phyloP scores from a whole-genome alignment of 92 coral and sea anemone genomes.

The Virgularia gustaviana region DNA sequence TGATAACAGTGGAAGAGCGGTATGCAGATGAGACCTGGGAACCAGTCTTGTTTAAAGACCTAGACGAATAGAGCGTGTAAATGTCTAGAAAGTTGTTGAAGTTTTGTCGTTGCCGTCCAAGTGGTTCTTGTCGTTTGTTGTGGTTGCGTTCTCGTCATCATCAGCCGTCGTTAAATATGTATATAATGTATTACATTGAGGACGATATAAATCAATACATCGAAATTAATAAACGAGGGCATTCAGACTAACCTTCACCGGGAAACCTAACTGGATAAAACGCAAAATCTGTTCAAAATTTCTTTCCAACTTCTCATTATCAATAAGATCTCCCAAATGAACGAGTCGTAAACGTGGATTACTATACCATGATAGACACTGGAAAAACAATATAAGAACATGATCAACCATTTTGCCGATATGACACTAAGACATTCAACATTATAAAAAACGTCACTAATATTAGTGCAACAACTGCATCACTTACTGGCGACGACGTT shows the following conservation, averaged over 20 bases:
- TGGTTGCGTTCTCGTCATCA: too few species aligned
- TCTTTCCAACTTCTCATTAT: constrained; percentile 10
- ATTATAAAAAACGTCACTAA: too few species aligned
- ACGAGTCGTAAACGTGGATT: constrained; percentile 10
- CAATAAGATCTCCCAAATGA: constrained; percentile 7
- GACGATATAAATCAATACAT: too few species aligned
- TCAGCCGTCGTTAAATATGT: too few species aligned
- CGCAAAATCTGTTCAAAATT: constrained; percentile 19
- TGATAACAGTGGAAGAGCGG: constrained; percentile 92
- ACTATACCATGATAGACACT: constrained; percentile 15
- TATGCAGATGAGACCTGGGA: constrained; percentile 74
- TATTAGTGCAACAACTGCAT: neutral
- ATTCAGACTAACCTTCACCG: constrained; percentile 25
- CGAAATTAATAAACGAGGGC: too few species aligned
- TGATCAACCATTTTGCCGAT: neutral
- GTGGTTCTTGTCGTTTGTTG: neutral
- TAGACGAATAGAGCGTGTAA: neutral
- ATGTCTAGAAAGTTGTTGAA: neutral
- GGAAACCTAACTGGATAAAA: constrained; percentile 21
- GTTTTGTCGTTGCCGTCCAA: neutral
- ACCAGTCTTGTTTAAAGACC: constrained; percentile 67
- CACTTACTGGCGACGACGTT: neutral
- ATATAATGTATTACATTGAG: too few species aligned
- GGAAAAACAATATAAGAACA: neutral
- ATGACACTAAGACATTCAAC: too few species aligned